Evolutionary conservation across 2,113 vertebrate genomes (phyloP), one percentile per base, ranked within the genome.

Genomic region (Hippolais icterina): DNA sequence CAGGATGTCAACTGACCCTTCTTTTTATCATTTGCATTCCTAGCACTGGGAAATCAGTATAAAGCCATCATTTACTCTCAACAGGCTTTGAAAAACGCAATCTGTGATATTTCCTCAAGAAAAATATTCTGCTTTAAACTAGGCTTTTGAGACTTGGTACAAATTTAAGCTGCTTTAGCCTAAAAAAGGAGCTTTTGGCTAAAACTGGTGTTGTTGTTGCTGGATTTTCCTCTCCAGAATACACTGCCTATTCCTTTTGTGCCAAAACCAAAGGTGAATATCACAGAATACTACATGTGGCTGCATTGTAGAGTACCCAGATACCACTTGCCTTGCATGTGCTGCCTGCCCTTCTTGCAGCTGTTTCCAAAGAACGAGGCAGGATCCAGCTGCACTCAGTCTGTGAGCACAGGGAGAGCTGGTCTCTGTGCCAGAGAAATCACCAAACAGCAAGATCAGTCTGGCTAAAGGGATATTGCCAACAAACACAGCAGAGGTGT

Each of bases 101-200:
- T 79, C 49, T 83, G 76, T 83, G 42, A 33, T 53, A 52, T 59
- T 95, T 91, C 27, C 53, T n/a, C 46, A 41, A 54, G 63, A 65
- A 80, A 87, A 87, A 88, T 10, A 28, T 8, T 61, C 19, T 63
- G 18, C 27, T 69, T 77, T 84, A 35, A 81, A 60, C 13, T 41
- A 56, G 52, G 52, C 41, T 87, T 66, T 92, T 85, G 70, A 85
- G 61, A 82, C 60, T 88, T 60, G 14, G 25, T 85, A 53, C 37
- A 65, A 85, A 71, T 90, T 71, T 71, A 86, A 94, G 61, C 75
- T 88, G 10, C 75, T 75, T 88, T 28, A 71, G 61, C 39, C 2
- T n/a, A 76, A 72, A 76, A 72, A 27, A 60, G 63, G 33, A 84
- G 22, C 39, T 83, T 88, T 71, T 71, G 23, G 33, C 27, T 87